These are phyloP conservation scores for Brachyrhaphis roseni DNA, from an alignment of 2,797 vertebrate genomes.

Conservation along the genomic window DNA sequence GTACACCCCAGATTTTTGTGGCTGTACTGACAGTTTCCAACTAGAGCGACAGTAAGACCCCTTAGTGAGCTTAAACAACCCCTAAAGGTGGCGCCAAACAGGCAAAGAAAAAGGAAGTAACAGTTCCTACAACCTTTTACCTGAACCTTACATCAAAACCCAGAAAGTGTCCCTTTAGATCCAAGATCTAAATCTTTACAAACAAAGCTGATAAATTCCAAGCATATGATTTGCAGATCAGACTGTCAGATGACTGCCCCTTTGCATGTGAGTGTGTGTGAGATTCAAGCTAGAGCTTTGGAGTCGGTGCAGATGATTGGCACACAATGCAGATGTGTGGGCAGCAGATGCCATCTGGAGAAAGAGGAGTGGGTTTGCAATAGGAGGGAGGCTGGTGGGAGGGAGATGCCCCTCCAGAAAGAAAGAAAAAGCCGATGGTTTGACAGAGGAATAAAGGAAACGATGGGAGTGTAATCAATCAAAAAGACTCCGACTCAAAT, in stretches of 20 bases:
- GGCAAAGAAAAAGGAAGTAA: background rate
- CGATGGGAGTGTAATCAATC: conserved; percentile 91
- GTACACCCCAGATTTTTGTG: background rate
- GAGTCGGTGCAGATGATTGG: conserved; percentile 69
- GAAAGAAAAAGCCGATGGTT: conserved; percentile 81
- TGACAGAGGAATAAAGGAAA: conserved; percentile 83
- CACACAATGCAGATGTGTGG: conserved; percentile 93
- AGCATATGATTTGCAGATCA: conserved; percentile 5
- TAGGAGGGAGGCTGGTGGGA: conserved; percentile 44
- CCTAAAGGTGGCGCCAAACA: background rate
- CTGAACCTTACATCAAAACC: background rate
- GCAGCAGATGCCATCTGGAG: conserved; percentile 91
- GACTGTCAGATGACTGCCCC: background rate
- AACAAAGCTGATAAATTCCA: background rate
- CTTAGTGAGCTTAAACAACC: too few relatives aligned
- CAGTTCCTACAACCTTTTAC: background rate
- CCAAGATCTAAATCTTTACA: background rate
- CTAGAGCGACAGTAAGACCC: background rate
- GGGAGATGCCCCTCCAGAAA: conserved; percentile 6
- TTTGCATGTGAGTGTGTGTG: conserved; percentile 7
- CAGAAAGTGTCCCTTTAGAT: background rate
- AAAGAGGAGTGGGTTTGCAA: conserved; percentile 80
- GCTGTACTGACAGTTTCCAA: background rate
- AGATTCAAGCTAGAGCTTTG: conserved; percentile 42
- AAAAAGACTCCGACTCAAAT: conserved; percentile 84